These are phyloP conservation scores for Lissonota sp. DNA, from an alignment of 2,888 invertebrate species.

Conservation along the genomic window DNA sequence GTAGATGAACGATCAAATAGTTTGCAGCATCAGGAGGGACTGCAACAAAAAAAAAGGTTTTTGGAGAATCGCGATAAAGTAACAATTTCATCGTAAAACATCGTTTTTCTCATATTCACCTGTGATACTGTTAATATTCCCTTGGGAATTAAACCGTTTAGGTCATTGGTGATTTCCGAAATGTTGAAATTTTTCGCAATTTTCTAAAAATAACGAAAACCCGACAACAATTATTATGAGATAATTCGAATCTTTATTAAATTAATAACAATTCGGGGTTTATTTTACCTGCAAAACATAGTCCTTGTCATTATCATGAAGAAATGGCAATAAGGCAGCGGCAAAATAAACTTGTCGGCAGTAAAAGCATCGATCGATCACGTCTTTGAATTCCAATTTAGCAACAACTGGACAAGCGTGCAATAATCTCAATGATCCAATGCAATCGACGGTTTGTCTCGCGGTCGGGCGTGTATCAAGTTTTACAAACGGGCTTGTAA, in stretches of 20 bases:
- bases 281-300: conserved; percentile 70
- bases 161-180: conserved; percentile 63
- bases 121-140: conserved; percentile 73
- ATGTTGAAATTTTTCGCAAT: conserved; percentile 61
- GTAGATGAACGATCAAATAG: neutral
- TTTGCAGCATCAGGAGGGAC: conserved; percentile 67
- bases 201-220: conserved; percentile 62
- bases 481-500: conserved; percentile 74
- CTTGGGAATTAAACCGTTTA: conserved; percentile 68
- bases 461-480: conserved; percentile 68
- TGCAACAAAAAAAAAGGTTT: conserved; percentile 58
- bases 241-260: neutral
- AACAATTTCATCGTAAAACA: conserved; percentile 1
- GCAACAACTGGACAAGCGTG: conserved; percentile 76
- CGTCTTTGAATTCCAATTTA: conserved; percentile 71
- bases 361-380: conserved; percentile 72
- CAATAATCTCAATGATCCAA: conserved; percentile 73
- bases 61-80: conserved; percentile 4
- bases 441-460: conserved; percentile 74
- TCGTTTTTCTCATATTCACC: conserved; percentile 64
- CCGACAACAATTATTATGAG: neutral
- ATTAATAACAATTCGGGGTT: neutral
- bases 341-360: conserved; percentile 74
- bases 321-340: conserved; percentile 75
- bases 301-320: conserved; percentile 68